phyloP scores from a whole-genome alignment of 2,888 invertebrate species.

The Pseudococcus viburni region DNA sequence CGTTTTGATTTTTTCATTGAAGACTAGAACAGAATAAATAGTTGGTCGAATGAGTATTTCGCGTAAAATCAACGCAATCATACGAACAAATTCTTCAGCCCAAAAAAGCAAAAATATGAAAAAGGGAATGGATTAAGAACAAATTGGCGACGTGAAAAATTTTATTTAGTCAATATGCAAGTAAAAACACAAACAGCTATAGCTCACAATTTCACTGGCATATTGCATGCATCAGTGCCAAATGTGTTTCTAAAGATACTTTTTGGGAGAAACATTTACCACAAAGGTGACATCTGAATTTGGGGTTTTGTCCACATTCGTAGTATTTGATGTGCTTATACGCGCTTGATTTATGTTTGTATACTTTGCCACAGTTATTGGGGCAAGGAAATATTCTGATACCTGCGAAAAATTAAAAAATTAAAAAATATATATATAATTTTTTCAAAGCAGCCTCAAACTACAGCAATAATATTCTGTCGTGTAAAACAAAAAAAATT shows the following conservation, averaged over 20 bases:
- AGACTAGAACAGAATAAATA: conserved; percentile 27
- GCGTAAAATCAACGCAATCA: background rate
- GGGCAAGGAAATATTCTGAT: conserved; percentile 70
- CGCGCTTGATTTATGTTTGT: conserved; percentile 72
- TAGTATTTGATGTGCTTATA: conserved; percentile 71
- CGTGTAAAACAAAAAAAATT: too few species aligned
- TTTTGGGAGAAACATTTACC: conserved; percentile 69
- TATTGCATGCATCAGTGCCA: conserved; percentile 67
- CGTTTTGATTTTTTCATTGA: background rate
- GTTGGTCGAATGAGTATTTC: background rate
- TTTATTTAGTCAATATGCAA: background rate
- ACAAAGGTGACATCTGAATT: conserved; percentile 71
- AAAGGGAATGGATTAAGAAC: background rate
- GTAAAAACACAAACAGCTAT: background rate
- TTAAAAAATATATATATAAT: conserved; percentile 27
- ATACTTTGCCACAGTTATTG: conserved; percentile 69
- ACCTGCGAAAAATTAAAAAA: background rate
- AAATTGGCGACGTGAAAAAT: background rate
- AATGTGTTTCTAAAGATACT: conserved; percentile 68
- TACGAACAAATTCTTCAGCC: background rate
- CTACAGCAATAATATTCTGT: too few species aligned
- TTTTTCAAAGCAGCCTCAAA: background rate
- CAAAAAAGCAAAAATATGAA: background rate
- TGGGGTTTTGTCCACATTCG: conserved; percentile 72
- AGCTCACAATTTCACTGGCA: background rate